A percentile compares a stretch with the other conserved stretches of the same genome.
Evolutionary conservation across 1,140 invertebrate species (phyloP).

Genomic region (Cydia fagiglandana): DNA sequence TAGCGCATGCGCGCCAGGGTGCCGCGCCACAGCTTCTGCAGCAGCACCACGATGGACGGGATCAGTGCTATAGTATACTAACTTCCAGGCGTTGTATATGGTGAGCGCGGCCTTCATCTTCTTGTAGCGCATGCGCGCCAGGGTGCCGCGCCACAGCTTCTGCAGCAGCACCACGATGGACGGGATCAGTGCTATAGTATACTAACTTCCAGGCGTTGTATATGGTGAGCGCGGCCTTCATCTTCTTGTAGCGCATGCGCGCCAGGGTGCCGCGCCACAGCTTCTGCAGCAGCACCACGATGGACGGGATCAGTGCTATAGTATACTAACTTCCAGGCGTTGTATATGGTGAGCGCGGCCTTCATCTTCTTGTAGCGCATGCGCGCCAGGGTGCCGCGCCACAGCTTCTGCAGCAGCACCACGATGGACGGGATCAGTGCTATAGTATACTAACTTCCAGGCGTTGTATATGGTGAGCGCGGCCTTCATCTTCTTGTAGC

Average conservation of each 20-base stretch:
- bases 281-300: constrained; percentile 96
- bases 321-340: constrained; percentile 84
- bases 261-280: constrained; percentile 93
- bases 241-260: constrained; percentile 88
- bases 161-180: constrained; percentile 95
- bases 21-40: constrained; percentile 97
- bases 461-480: constrained; percentile 88
- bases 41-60: constrained; percentile 92
- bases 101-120: constrained; percentile 90
- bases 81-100: constrained; percentile 91
- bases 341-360: constrained; percentile 90
- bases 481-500: constrained; percentile 92
- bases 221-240: constrained; percentile 91
- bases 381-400: constrained; percentile 91
- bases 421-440: constrained; percentile 87
- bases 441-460: constrained; percentile 81
- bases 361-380: constrained; percentile 90
- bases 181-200: constrained; percentile 72
- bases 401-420: constrained; percentile 95
- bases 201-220: constrained; percentile 87
- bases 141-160: constrained; percentile 94
- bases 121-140: constrained; percentile 89
- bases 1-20: constrained; percentile 88
- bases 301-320: constrained; percentile 81
- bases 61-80: constrained; percentile 37